Evolutionary conservation across 2,888 invertebrate species (phyloP).

Genomic region (Vanessa cardui): DNA sequence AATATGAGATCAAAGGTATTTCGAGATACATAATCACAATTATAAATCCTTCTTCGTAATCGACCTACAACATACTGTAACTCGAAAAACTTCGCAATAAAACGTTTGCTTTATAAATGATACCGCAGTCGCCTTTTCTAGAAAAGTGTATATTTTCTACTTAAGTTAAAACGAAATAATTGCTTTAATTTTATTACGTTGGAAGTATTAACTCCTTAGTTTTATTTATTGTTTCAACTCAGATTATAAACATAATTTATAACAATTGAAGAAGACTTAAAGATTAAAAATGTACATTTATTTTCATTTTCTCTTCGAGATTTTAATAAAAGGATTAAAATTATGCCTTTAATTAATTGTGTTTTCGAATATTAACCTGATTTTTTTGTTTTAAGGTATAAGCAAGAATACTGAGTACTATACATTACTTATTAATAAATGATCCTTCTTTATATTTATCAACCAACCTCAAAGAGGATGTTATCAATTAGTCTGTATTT

Average conservation of each 20-base stretch:
- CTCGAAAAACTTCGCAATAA: constrained; percentile 10
- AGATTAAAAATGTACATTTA: background rate
- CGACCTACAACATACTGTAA: constrained; percentile 5
- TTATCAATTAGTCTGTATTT: too few species aligned
- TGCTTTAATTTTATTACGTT: constrained; percentile 29
- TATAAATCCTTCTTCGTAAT: constrained; percentile 9
- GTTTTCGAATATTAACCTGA: too few species aligned
- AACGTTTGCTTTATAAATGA: constrained; percentile 23
- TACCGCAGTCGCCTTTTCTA: constrained; percentile 22
- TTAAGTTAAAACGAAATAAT: constrained; percentile 29
- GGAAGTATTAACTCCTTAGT: constrained; percentile 4
- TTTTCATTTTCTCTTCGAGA: background rate
- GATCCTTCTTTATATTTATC: too few species aligned
- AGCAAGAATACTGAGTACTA: too few species aligned
- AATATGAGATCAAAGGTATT: background rate
- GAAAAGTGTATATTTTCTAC: constrained; percentile 25
- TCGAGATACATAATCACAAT: constrained; percentile 1
- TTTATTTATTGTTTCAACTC: constrained; percentile 1
- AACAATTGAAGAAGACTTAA: background rate
- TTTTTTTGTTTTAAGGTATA: too few species aligned
- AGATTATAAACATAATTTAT: background rate
- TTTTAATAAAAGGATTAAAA: too few species aligned
- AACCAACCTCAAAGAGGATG: too few species aligned
- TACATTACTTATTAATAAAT: too few species aligned
- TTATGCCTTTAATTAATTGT: too few species aligned